phyloP scores from a whole-genome alignment of 2,113 vertebrate genomes.

The Clarias magur region DNA sequence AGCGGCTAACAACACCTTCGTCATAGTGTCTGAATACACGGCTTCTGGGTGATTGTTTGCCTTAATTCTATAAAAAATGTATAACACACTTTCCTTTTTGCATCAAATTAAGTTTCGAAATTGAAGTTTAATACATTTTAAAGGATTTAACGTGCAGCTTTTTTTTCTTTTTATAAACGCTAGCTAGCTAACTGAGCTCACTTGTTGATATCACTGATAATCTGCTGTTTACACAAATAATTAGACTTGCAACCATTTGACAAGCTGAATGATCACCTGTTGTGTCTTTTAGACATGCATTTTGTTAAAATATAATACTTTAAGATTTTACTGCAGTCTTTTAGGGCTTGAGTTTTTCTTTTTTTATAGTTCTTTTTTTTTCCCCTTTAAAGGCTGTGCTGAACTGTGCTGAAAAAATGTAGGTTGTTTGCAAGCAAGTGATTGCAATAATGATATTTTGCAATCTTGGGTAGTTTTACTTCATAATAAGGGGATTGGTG shows the following conservation, averaged over 20 bases:
- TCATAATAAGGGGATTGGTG: background rate
- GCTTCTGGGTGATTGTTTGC: background rate
- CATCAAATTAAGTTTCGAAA: background rate
- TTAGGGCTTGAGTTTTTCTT: background rate
- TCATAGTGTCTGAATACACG: background rate
- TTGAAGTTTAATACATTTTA: background rate
- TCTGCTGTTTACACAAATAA: background rate
- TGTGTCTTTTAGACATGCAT: background rate
- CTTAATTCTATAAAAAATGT: background rate
- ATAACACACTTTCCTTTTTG: background rate
- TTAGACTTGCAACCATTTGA: too few species aligned
- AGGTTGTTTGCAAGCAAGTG: background rate
- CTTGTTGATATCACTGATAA: slow-evolving; percentile 27
- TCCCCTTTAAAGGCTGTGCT: too few species aligned
- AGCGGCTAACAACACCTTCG: background rate
- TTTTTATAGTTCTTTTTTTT: background rate
- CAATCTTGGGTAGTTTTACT: slow-evolving; percentile 12
- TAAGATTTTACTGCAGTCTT: background rate
- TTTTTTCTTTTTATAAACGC: background rate
- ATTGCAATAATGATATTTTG: slow-evolving; percentile 24
- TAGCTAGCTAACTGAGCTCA: slow-evolving; percentile 1
- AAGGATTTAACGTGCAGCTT: background rate
- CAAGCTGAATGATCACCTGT: background rate
- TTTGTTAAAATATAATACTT: too few species aligned
- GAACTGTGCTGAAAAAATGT: background rate